Evolutionary conservation across 2,888 invertebrate genomes (phyloP).

Genomic region (Campoletis raptor): DNA sequence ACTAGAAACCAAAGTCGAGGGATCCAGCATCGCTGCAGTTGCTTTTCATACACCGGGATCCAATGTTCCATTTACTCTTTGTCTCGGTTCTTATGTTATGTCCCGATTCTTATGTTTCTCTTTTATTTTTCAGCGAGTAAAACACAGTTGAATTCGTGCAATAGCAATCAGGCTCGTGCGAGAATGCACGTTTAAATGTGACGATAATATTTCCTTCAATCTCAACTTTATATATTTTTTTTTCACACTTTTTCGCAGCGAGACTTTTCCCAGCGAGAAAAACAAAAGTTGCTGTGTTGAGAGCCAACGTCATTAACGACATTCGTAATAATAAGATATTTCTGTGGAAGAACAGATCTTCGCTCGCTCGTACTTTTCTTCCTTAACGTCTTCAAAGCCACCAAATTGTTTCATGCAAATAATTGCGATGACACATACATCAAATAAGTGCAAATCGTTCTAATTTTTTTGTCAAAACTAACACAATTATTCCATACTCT

Average conservation of each 20-base stretch:
- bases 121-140: not conserved
- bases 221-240: not conserved
- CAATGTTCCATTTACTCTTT: not conserved
- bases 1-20: slow-evolving; percentile 30
- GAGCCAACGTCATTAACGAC: not conserved
- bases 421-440: not conserved
- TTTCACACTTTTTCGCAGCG: not conserved
- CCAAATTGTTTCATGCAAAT: not conserved
- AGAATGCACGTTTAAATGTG: not conserved
- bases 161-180: slow-evolving; percentile 49
- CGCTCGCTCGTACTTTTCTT: not conserved
- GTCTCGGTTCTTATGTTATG: not conserved
- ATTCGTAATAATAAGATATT: not conserved
- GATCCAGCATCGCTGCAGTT: not conserved
- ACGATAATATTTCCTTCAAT: not conserved
- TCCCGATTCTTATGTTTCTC: not conserved
- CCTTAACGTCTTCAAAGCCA: not conserved
- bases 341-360: not conserved
- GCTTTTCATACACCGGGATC: slow-evolving; percentile 4
- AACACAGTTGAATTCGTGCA: slow-evolving; percentile 31
- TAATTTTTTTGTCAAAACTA: not conserved
- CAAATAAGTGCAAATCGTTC: not conserved
- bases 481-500: not conserved
- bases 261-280: too few relatives aligned
- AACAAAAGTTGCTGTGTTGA: not conserved